Evolutionary conservation across 1,140 invertebrate genomes (phyloP).

Genomic region (Philotrypesis tridentata): DNA sequence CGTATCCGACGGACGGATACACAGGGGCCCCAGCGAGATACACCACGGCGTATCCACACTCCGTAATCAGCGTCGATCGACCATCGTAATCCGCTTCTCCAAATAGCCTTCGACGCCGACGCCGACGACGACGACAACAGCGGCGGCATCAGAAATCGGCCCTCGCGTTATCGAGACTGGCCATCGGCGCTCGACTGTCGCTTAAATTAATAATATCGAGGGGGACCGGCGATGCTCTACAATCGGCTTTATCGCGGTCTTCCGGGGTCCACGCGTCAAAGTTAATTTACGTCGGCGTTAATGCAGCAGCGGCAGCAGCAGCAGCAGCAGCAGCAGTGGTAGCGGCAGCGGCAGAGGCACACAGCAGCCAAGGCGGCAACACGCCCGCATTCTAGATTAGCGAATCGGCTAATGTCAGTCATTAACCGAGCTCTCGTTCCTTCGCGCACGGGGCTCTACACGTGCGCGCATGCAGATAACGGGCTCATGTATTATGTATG

Average conservation of each 20-base stretch:
- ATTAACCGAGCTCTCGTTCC: slow-evolving; percentile 50
- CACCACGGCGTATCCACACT: too few species aligned
- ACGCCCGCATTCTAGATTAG: slow-evolving; percentile 49
- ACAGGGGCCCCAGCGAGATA: too few species aligned
- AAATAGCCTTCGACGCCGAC: too few species aligned
- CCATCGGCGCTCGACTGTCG: not conserved
- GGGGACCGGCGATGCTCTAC: not conserved
- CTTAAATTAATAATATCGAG: slow-evolving; percentile 7
- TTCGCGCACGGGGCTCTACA: not conserved
- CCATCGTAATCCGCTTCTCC: not conserved
- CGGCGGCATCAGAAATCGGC: too few species aligned
- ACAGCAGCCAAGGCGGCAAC: not conserved
- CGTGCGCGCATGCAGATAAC: slow-evolving; percentile 32
- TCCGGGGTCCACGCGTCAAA: slow-evolving; percentile 15
- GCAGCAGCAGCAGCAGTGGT: not conserved
- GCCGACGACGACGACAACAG: not conserved
- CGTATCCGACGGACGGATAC: not conserved
- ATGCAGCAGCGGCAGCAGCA: slow-evolving; percentile 5
- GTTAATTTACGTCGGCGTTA: slow-evolving; percentile 28
- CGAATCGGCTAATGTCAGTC: slow-evolving; percentile 58
- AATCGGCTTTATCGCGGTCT: slow-evolving; percentile 19
- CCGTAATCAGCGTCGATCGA: too few species aligned
- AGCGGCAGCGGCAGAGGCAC: too few species aligned
- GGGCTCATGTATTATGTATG: slow-evolving; percentile 10
- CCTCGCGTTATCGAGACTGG: not conserved